Percentiles rank a stretch among this genome's conserved stretches.
Conservation (phyloP, 2,888 invertebrate genomes). For the Clostera curtula region DNA sequence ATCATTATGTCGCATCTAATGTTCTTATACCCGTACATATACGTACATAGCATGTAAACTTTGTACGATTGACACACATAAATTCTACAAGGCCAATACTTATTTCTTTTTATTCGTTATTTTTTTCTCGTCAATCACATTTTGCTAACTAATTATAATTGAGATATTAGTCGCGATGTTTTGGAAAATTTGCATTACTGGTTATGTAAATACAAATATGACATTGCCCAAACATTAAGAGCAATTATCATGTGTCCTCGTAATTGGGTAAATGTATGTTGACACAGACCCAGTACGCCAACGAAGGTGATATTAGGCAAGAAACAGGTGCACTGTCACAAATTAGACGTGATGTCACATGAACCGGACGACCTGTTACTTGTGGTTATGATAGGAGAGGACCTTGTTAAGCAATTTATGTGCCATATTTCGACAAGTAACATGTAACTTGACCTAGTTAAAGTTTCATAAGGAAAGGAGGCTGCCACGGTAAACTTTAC, state of each 20-base stretch:
- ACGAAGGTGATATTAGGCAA: slow-evolving; percentile 22
- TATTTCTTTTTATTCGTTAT: background rate
- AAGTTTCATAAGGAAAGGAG: slow-evolving; percentile 14
- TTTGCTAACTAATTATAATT: too few relatives aligned
- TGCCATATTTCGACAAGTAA: slow-evolving; percentile 3
- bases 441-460: slow-evolving; percentile 17
- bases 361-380: slow-evolving; percentile 20
- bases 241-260: slow-evolving; percentile 13
- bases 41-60: background rate
- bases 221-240: slow-evolving; percentile 11
- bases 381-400: slow-evolving; percentile 5
- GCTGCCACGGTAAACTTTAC: slow-evolving; percentile 9
- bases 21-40: background rate
- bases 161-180: too few relatives aligned
- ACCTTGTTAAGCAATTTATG: slow-evolving; percentile 13
- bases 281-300: slow-evolving; percentile 23
- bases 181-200: background rate
- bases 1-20: background rate
- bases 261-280: slow-evolving; percentile 20
- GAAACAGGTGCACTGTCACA: slow-evolving; percentile 7
- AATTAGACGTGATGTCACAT: slow-evolving; percentile 11
- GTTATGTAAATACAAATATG: slow-evolving; percentile 10
- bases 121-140: too few relatives aligned
- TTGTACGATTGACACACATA: slow-evolving; percentile 1
- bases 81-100: background rate